Percentiles rank a stretch among this genome's conserved stretches.
Conservation (phyloP, 1,140 invertebrate species). For the Heliconius melpomene region DNA sequence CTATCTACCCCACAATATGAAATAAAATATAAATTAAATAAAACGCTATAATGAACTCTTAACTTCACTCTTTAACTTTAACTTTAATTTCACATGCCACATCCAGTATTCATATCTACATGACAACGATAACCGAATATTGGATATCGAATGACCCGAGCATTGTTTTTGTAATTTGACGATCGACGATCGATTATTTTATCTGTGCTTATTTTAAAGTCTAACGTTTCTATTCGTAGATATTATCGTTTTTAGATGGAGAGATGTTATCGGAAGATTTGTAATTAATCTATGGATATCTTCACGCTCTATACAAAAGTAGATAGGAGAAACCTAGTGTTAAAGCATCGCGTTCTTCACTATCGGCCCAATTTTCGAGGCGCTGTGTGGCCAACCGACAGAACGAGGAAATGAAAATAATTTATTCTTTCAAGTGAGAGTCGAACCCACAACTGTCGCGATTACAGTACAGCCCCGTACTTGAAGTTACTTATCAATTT, state of each 20-base stretch:
- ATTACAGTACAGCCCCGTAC: no score
- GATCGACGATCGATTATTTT: slow-evolving; percentile 35
- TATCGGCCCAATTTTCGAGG: no score
- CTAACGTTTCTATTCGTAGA: slow-evolving; percentile 1
- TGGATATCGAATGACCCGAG: slow-evolving; percentile 34
- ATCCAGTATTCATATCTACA: slow-evolving; percentile 25
- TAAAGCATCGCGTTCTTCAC: no score
- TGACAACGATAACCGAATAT: slow-evolving; percentile 35
- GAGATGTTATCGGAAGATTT: background rate
- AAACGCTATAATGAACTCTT: background rate
- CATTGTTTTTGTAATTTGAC: slow-evolving; percentile 42
- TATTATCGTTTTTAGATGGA: slow-evolving; percentile 6
- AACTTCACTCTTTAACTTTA: background rate
- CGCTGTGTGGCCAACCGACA: no score
- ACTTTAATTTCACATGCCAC: slow-evolving; percentile 1
- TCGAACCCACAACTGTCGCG: no score
- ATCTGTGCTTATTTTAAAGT: slow-evolving; percentile 22
- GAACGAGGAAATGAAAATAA: no score
- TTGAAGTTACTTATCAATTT: no score
- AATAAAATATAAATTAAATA: background rate
- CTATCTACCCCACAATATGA: no score
- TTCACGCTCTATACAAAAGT: no score
- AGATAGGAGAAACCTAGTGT: no score
- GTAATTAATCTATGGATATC: background rate
- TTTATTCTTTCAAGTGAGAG: background rate